These are phyloP conservation scores for Archips xylosteana DNA, from an alignment of 2,888 invertebrate genomes.

Conservation along the genomic window DNA sequence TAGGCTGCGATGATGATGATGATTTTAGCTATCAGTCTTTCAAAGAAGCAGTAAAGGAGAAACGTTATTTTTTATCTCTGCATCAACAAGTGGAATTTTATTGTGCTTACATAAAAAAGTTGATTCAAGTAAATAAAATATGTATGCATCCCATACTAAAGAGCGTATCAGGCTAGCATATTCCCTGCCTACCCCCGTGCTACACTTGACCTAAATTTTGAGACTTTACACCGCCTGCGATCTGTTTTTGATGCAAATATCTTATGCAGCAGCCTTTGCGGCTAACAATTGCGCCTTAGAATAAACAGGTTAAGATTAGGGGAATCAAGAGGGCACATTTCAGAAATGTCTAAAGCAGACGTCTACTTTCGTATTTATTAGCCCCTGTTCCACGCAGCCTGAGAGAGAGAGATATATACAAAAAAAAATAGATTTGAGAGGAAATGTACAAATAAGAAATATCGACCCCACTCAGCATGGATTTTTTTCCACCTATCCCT, in stretches of 20 bases:
- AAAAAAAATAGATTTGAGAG: no score
- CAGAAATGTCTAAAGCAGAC: background rate
- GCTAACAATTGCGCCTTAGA: conserved; percentile 17
- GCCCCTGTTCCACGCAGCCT: no score
- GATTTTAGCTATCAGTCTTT: background rate
- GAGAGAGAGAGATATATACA: no score
- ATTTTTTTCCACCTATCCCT: no score
- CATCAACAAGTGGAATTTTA: conserved; percentile 6
- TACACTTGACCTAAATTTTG: conserved; percentile 35
- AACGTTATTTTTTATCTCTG: background rate
- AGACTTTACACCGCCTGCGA: conserved; percentile 30
- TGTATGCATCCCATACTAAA: conserved; percentile 21
- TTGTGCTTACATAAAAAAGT: background rate
- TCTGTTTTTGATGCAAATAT: conserved; percentile 41
- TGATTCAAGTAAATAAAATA: background rate
- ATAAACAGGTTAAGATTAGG: background rate
- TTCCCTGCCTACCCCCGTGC: conserved; percentile 11
- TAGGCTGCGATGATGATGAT: no score
- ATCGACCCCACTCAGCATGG: no score
- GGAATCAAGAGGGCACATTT: background rate
- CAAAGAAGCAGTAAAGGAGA: background rate
- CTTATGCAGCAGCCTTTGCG: conserved; percentile 8
- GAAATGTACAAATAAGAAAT: no score
- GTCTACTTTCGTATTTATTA: no score
- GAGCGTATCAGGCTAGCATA: background rate